Conservation (phyloP, 2,113 vertebrate genomes). For the Fulmarus glacialis region DNA sequence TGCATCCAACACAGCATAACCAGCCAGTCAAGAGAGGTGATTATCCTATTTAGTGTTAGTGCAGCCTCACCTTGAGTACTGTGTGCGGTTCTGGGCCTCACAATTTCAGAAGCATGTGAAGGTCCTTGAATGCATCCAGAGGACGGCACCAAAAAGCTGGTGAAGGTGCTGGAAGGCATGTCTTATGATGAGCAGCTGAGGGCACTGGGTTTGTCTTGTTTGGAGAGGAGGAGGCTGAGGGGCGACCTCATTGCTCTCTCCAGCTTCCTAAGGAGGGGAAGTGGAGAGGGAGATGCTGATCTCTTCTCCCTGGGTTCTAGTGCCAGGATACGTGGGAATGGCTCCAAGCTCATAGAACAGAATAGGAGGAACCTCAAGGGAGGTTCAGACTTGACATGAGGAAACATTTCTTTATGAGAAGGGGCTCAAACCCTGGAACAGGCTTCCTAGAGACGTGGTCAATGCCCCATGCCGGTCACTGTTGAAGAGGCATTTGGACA, state of each 20-base stretch:
- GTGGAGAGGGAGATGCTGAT: neutral
- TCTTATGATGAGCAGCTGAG: too few relatives aligned
- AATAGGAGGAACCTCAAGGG: neutral
- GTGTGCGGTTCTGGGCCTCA: too few relatives aligned
- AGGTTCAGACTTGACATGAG: neutral
- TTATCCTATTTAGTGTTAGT: neutral
- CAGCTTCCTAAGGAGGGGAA: neutral
- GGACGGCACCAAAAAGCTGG: too few relatives aligned
- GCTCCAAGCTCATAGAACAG: neutral
- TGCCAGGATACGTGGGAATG: neutral
- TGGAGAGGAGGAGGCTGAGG: neutral
- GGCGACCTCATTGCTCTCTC: neutral
- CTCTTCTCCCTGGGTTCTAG: neutral
- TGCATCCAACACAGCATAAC: neutral
- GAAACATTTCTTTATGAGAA: neutral
- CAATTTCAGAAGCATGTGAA: too few relatives aligned
- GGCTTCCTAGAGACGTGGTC: neutral
- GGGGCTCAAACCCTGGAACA: neutral
- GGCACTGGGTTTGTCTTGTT: neutral
- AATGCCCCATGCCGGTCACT: rapidly evolving
- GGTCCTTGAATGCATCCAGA: too few relatives aligned
- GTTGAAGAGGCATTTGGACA: neutral
- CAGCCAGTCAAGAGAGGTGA: neutral
- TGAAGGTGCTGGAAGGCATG: too few relatives aligned
- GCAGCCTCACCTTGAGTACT: too few relatives aligned